These are phyloP conservation scores for Monarcha castaneiventris DNA, from an alignment of 2,113 vertebrate species.

Conservation along the genomic window DNA sequence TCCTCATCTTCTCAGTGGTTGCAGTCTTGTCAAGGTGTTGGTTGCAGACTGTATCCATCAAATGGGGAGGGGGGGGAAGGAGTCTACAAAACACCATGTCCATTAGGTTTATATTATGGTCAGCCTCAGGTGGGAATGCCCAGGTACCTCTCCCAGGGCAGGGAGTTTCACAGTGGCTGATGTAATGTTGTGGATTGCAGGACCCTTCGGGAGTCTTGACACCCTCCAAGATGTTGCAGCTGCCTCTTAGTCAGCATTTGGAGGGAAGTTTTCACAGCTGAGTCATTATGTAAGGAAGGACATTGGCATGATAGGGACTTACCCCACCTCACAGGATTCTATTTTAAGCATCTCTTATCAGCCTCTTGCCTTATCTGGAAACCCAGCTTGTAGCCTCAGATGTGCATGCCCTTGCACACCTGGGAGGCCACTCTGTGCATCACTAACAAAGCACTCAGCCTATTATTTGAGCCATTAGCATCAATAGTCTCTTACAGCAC, in stretches of 20 bases:
- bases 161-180: neutral
- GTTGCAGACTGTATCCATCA: neutral
- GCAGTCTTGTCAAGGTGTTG: neutral
- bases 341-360: neutral
- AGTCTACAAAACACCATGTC: neutral
- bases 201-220: neutral
- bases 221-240: neutral
- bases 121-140: neutral
- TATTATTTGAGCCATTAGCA: neutral
- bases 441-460: accelerated
- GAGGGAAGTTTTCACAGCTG: neutral
- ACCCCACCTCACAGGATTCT: neutral
- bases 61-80: neutral
- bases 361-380: neutral
- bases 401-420: accelerated
- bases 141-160: neutral
- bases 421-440: neutral
- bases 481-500: neutral
- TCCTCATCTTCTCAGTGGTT: neutral
- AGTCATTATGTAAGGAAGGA: neutral
- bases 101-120: neutral
- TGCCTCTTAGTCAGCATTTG: neutral
- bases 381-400: neutral
- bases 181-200: neutral
- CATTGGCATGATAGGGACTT: neutral